Evolutionary conservation across 2,113 vertebrate species (phyloP).

Genomic region (Saccopteryx bilineata): DNA sequence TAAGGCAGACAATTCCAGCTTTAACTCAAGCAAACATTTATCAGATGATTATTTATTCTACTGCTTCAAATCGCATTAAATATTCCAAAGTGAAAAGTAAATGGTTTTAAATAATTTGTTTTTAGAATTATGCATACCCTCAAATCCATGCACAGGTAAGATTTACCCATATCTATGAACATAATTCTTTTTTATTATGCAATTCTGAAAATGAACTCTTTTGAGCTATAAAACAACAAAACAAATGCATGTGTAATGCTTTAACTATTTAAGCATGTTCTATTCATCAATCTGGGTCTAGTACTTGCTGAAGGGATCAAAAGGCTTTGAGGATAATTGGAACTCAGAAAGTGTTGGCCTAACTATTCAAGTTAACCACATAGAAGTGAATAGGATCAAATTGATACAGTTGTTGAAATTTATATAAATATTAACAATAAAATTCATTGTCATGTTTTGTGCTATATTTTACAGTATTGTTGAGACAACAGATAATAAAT

Average conservation of each 20-base stretch:
- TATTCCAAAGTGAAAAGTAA: conserved; percentile 49
- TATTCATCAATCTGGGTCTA: neutral
- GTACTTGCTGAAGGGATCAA: neutral
- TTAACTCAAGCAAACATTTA: neutral
- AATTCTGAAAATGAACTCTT: conserved; percentile 61
- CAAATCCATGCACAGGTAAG: neutral
- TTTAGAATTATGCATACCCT: neutral
- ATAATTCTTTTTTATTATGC: conserved; percentile 58
- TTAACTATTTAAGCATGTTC: conserved; percentile 40
- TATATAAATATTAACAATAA: neutral
- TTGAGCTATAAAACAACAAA: conserved; percentile 57
- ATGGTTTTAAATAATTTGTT: conserved; percentile 36
- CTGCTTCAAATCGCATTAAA: conserved; percentile 56
- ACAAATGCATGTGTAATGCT: conserved; percentile 54
- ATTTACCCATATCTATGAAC: conserved; percentile 41
- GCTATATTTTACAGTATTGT: neutral
- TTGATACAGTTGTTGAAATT: neutral
- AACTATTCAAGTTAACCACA: neutral
- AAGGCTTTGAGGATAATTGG: neutral
- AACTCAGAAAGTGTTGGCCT: neutral
- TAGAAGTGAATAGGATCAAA: neutral
- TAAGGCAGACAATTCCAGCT: neutral
- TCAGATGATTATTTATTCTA: conserved; percentile 35
- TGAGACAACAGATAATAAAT: neutral
- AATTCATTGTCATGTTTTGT: neutral